Conservation (phyloP, 2,113 vertebrate species). For the Perca flavescens region DNA sequence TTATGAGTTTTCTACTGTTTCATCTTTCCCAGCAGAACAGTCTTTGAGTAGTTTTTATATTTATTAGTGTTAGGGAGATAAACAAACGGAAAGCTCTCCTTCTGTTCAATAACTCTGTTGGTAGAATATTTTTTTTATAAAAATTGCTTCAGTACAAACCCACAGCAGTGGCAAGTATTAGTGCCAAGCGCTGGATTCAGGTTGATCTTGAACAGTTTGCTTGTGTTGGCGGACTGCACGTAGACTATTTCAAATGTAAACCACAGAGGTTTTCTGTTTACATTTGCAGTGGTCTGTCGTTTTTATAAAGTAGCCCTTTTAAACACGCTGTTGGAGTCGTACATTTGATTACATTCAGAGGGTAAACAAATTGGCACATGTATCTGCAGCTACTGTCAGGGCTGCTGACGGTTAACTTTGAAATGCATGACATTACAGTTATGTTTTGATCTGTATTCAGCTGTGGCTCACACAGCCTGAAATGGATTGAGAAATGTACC, state of each 20-base stretch:
- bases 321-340: conserved; percentile 10
- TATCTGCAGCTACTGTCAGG: conserved; percentile 58
- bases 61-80: conserved; percentile 16
- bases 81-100: conserved; percentile 29
- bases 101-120: conserved; percentile 38
- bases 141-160: conserved; percentile 27
- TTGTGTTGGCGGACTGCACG: not conserved
- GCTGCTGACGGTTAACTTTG: conserved; percentile 8
- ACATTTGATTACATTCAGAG: not conserved
- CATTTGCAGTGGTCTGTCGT: not conserved
- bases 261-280: not conserved
- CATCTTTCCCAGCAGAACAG: conserved; percentile 13
- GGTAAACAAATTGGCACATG: conserved; percentile 12
- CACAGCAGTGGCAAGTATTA: not conserved
- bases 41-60: conserved; percentile 22
- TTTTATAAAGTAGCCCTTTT: conserved; percentile 20
- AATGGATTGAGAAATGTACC: not conserved
- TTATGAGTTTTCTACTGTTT: not conserved
- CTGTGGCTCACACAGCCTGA: not conserved
- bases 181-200: conserved; percentile 19
- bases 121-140: conserved; percentile 33
- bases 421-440: not conserved
- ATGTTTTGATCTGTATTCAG: not conserved
- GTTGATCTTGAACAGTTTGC: not conserved
- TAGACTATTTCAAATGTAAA: conserved; percentile 18